These are phyloP conservation scores for Protonibea diacanthus DNA, from an alignment of 2,797 vertebrate species.

Conservation along the genomic window DNA sequence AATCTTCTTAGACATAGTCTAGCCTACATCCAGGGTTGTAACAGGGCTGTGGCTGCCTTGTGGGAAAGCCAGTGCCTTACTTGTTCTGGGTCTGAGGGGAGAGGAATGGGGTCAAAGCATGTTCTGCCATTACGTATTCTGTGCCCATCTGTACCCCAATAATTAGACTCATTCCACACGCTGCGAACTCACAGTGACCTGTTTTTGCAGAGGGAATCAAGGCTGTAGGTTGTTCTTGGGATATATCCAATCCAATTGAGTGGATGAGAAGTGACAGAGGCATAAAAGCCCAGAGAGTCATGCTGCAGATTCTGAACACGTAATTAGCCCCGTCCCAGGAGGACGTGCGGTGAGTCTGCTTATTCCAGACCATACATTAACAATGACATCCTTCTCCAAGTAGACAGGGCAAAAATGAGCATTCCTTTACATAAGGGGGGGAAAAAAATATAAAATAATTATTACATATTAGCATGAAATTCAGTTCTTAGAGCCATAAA, in stretches of 20 bases:
- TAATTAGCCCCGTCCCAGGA: conserved; percentile 85
- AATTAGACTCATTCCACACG: conserved; percentile 84
- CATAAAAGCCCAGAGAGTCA: conserved; percentile 82
- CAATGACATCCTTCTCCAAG: conserved; percentile 75
- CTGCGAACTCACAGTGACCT: conserved; percentile 82
- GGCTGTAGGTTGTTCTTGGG: conserved; percentile 84
- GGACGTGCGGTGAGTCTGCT: conserved; percentile 77
- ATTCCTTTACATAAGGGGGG: conserved; percentile 43
- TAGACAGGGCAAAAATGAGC: conserved; percentile 62
- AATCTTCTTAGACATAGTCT: conserved; percentile 74
- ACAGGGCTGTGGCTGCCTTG: conserved; percentile 34
- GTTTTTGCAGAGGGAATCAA: conserved; percentile 77
- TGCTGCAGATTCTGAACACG: conserved; percentile 83
- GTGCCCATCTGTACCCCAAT: conserved; percentile 75
- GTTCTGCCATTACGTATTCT: conserved; percentile 69
- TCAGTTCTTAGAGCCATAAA: conserved; percentile 38
- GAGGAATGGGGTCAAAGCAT: conserved; percentile 40
- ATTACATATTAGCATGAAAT: conserved; percentile 59
- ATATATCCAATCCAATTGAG: conserved; percentile 83
- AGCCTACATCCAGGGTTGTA: conserved; percentile 39
- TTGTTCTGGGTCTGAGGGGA: conserved; percentile 6
- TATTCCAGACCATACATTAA: conserved; percentile 82
- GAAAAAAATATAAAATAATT: conserved; percentile 56
- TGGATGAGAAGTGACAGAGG: conserved; percentile 86
- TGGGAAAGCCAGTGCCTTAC: conserved; percentile 38